These are phyloP conservation scores for Crossocerus cetratus DNA, from an alignment of 2,888 invertebrate genomes.

Conservation along the genomic window DNA sequence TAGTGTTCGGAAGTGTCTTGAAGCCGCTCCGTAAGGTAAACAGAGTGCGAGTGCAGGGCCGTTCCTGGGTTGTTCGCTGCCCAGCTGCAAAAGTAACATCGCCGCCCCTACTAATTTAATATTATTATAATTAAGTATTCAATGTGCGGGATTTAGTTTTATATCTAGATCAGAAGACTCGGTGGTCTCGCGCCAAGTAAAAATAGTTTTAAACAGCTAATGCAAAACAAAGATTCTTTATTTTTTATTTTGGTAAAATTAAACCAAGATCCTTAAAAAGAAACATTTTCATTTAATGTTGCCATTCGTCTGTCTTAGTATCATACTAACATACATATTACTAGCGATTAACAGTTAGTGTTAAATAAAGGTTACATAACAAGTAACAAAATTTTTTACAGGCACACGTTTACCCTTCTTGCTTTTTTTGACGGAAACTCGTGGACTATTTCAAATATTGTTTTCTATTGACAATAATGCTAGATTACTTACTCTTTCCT, in stretches of 20 bases:
- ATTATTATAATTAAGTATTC: not conserved
- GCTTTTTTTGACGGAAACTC: not conserved
- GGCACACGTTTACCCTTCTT: not conserved
- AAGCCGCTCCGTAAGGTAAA: not conserved
- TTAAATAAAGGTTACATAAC: not conserved
- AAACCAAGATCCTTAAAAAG: no score
- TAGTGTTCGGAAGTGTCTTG: no score
- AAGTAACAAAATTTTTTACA: not conserved
- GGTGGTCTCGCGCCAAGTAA: not conserved
- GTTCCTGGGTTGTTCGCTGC: not conserved
- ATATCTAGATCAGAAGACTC: not conserved
- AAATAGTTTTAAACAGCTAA: not conserved
- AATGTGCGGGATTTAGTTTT: not conserved
- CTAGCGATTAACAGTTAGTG: not conserved
- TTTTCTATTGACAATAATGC: not conserved
- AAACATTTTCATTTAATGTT: no score
- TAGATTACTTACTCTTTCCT: not conserved
- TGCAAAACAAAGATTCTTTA: not conserved
- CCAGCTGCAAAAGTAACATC: not conserved
- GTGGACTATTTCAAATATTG: not conserved
- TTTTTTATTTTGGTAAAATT: not conserved
- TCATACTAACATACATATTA: no score
- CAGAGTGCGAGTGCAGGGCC: no score
- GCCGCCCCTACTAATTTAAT: not conserved
- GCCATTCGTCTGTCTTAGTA: no score